Percentiles rank a stretch among this genome's conserved stretches.
phyloP scores from a whole-genome alignment of 2,113 vertebrate genomes.

The Calcarius ornatus region DNA sequence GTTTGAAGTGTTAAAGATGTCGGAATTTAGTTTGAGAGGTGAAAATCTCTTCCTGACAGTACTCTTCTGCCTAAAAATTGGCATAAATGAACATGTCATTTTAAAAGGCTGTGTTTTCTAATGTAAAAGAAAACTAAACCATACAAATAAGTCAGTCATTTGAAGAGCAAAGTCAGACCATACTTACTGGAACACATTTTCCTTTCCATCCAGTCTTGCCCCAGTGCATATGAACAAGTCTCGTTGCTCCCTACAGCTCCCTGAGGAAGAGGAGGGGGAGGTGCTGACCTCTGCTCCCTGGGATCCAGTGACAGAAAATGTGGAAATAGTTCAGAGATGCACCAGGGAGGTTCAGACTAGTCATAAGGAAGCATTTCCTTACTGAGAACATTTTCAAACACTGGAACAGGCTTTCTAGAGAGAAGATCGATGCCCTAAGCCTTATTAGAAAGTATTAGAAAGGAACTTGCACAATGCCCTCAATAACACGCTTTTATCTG shows the following conservation, averaged over 20 bases:
- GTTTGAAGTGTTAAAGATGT: background rate
- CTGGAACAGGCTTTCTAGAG: background rate
- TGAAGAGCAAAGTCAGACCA: background rate
- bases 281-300: background rate
- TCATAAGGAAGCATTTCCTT: background rate
- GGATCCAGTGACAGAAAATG: background rate
- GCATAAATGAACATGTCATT: background rate
- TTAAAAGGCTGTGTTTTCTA: background rate
- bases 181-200: background rate
- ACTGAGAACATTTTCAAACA: background rate
- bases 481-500: background rate
- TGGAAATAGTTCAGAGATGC: background rate
- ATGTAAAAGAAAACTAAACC: background rate
- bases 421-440: fast-evolving
- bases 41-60: background rate
- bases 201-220: background rate
- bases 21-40: background rate
- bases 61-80: background rate
- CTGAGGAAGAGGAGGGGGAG: background rate
- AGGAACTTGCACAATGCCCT: background rate
- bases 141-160: background rate
- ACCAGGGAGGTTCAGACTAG: background rate
- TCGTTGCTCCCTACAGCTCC: background rate
- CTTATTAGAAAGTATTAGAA: background rate
- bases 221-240: background rate